A percentile compares a stretch with the other conserved stretches of the same genome.
Evolutionary conservation across 2,888 invertebrate species (phyloP).

Genomic region (Gymnosoma rotundatum): DNA sequence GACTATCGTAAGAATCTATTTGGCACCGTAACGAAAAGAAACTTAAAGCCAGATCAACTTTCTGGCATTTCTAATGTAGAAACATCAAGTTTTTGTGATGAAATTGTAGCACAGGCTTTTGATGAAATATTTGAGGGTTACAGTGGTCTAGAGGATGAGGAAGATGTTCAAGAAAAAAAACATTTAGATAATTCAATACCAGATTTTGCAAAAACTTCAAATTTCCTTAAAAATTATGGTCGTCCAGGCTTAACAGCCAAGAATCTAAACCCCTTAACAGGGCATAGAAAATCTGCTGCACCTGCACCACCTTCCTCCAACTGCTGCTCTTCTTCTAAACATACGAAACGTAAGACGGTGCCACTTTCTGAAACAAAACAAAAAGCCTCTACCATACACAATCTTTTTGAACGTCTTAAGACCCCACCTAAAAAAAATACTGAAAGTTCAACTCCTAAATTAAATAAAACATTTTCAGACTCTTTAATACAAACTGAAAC

Average conservation of each 20-base stretch:
- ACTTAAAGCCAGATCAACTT: neutral
- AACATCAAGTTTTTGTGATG: constrained; percentile 74
- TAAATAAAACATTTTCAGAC: constrained; percentile 75
- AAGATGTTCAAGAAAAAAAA: constrained; percentile 69
- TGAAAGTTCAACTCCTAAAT: constrained; percentile 37
- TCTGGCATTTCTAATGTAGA: constrained; percentile 10
- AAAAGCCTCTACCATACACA: constrained; percentile 77
- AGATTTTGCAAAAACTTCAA: constrained; percentile 69
- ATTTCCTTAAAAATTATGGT: constrained; percentile 63
- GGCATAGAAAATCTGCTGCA: constrained; percentile 74
- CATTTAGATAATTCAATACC: constrained; percentile 34
- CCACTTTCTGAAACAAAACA: constrained; percentile 67
- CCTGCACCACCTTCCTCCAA: constrained; percentile 73
- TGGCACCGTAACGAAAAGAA: constrained; percentile 73
- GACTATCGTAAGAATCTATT: constrained; percentile 81
- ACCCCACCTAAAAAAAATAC: constrained; percentile 43
- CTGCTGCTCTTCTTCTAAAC: constrained; percentile 42
- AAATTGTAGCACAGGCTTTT: constrained; percentile 80
- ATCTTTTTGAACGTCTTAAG: constrained; percentile 79
- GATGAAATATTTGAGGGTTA: constrained; percentile 80
- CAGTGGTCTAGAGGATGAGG: constrained; percentile 76
- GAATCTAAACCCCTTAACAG: constrained; percentile 71
- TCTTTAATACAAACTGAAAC: constrained; percentile 72
- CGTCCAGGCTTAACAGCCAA: constrained; percentile 75
- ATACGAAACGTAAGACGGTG: constrained; percentile 64